Conservation (phyloP, 1,140 invertebrate genomes). For the Listronotus bonariensis region DNA sequence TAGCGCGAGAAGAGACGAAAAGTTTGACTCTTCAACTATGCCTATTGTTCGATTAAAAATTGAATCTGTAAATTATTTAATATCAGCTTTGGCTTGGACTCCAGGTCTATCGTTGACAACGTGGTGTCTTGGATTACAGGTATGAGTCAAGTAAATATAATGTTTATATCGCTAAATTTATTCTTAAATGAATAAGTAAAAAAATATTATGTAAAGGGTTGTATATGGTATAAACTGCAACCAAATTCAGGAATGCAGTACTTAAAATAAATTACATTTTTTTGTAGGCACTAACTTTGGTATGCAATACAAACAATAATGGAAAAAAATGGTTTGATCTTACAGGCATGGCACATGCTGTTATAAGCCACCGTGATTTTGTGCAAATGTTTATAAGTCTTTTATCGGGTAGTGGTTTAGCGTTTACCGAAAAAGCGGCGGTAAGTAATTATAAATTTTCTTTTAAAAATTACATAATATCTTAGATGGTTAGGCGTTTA, state of each 20-base stretch:
- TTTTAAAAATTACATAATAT: too few relatives aligned
- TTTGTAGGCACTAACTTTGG: slow-evolving; percentile 46
- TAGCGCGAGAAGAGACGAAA: slow-evolving; percentile 58
- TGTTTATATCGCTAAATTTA: too few relatives aligned
- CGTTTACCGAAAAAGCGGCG: slow-evolving; percentile 61
- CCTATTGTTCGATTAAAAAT: slow-evolving; percentile 74
- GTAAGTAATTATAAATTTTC: slow-evolving; percentile 50
- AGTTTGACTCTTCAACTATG: slow-evolving; percentile 64
- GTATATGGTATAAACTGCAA: too few relatives aligned
- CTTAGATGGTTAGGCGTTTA: too few relatives aligned
- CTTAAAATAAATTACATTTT: neutral
- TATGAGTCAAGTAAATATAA: slow-evolving; percentile 4
- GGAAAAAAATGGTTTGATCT: slow-evolving; percentile 46
- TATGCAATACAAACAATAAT: slow-evolving; percentile 49
- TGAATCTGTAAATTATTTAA: slow-evolving; percentile 71
- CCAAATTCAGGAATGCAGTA: too few relatives aligned
- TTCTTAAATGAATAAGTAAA: too few relatives aligned
- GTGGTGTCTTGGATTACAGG: slow-evolving; percentile 71
- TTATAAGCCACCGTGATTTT: slow-evolving; percentile 72
- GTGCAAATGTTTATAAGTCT: slow-evolving; percentile 74
- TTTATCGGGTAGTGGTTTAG: slow-evolving; percentile 68
- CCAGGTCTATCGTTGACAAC: slow-evolving; percentile 71
- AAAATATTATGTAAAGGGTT: too few relatives aligned
- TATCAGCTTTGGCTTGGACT: slow-evolving; percentile 69
- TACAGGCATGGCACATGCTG: slow-evolving; percentile 51